Percentiles rank a stretch among this genome's conserved stretches.
Evolutionary conservation across 2,113 vertebrate genomes (phyloP).

Genomic region (Apteryx mantelli): DNA sequence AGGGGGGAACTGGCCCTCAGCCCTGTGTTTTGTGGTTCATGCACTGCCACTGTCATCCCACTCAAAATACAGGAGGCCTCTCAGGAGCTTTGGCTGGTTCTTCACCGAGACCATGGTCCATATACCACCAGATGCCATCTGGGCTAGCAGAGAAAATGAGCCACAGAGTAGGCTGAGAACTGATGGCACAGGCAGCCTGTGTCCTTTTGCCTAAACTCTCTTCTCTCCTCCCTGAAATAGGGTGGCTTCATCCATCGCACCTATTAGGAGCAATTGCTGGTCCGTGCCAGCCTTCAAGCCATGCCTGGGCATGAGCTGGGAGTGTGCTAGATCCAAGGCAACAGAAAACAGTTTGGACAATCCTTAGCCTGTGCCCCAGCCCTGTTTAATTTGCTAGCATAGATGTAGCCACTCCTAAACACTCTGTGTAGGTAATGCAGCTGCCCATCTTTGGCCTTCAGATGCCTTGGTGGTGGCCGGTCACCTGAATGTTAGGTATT

Average conservation of each 20-base stretch:
- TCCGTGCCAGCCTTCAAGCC: no score
- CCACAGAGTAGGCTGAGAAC: background rate
- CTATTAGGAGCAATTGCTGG: no score
- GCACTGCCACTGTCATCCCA: no score
- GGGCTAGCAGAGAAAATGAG: background rate
- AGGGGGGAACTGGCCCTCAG: background rate
- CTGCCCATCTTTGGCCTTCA: background rate
- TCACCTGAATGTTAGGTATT: accelerated
- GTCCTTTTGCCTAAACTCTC: background rate
- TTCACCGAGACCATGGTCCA: accelerated
- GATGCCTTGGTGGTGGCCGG: background rate
- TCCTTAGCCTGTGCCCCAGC: background rate
- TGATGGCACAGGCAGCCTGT: background rate
- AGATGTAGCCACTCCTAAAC: background rate
- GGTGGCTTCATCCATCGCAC: background rate
- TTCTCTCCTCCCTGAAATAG: background rate
- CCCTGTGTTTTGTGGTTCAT: no score
- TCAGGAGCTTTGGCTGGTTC: background rate
- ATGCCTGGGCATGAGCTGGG: no score
- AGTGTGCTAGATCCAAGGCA: no score
- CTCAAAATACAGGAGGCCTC: background rate
- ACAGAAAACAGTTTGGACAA: background rate
- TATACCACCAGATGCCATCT: accelerated
- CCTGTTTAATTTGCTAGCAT: background rate
- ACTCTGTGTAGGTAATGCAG: background rate